Evolutionary conservation across 2,113 vertebrate genomes (phyloP), one percentile per base, ranked within the genome.

Genomic region (Glaucidium brasilianum): DNA sequence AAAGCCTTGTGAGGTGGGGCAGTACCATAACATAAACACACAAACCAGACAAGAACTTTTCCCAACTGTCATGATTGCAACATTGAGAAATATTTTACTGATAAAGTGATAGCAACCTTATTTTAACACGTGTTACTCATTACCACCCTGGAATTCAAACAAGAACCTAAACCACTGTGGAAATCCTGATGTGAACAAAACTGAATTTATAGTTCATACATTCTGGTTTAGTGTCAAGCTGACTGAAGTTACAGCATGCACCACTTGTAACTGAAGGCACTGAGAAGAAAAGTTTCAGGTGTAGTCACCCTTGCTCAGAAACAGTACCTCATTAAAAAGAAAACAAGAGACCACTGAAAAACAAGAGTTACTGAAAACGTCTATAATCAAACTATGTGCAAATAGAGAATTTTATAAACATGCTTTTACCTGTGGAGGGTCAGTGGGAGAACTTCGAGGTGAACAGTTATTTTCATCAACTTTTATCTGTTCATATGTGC

Each of bases 401-500:
- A 76, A 66, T 3, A 49, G 5, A 76, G 32, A 73, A 37, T 50
- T 96, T 74, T 49, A 71, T n/a, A 83, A 66, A 69, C 3, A 35
- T 10, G 37, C 5, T 95, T 86, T 85, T 97, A 99, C 99, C 99
- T 99, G 99, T 85, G 99, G 99, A 92, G 99, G 98, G 64, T 99
- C 99, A 59, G 98, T 97, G 50, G 99, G 99, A 85, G 99, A 99
- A 86, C 99, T 98, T 90, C 98, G 98, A 55, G 98, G 98, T 3
- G 99, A 98, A 95, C 99, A 99, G 76, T 98, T 98, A 88, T 99
- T 99, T 82, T 99, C 98, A 84, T 98, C 98, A 85, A 98, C 97
- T 95, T 99, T 99, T 97, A 99, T 99, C 94, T 99, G 99, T 53
- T 99, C 99, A 69, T 99, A 99, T 4, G 98, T 97, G 68, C 99